Evolutionary conservation across 2,888 invertebrate species (phyloP), one percentile per base, ranked within the genome.

Genomic region (Sepiola atlantica): DNA sequence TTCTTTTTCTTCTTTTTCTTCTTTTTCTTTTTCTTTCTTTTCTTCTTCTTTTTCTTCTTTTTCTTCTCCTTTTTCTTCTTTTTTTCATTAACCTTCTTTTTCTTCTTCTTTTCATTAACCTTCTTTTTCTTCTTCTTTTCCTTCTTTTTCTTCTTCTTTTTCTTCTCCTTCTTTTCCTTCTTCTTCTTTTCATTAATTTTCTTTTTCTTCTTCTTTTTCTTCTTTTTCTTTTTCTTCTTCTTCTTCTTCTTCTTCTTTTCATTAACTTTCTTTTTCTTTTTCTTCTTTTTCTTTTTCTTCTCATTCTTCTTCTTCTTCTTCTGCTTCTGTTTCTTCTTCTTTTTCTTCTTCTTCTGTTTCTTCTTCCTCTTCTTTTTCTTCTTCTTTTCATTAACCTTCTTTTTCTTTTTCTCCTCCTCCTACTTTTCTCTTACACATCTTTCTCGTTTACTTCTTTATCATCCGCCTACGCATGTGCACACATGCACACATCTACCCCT

Each of bases 231-330:
- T n/a, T n/a, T 77, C 8, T 10, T n/a, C n/a, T 1, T 77, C 18
- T 12, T 14, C 0, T 2, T 77, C 8, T 12, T n/a, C 14, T 28
- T n/a, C 18, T 1, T n/a, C 0, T n/a, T n/a, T n/a, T n/a, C n/a
- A n/a, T n/a, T n/a, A n/a, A 12, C 8, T 77, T 16, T 10, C n/a
- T n/a, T 12, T 12, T n/a, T n/a, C 16, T 77, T 12, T 77, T 18
- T 16, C 14, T 77, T 12, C n/a, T 12, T n/a, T 28, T 12, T n/a
- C n/a, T 8, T n/a, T 12, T 12, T n/a, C 2, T 12, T n/a, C 2
- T 77, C 10, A 2, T 77, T 77, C 3, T 2, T 24, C 10, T 24
- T 0, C 10, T 24, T 28, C 21, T 28, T 24, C 21, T 28, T 61
- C 21, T 24, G 10, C 4, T 8, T 24, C 24, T 28, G 0, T 61